phyloP scores from a whole-genome alignment of 2,888 invertebrate species.

The Idaea biselata region DNA sequence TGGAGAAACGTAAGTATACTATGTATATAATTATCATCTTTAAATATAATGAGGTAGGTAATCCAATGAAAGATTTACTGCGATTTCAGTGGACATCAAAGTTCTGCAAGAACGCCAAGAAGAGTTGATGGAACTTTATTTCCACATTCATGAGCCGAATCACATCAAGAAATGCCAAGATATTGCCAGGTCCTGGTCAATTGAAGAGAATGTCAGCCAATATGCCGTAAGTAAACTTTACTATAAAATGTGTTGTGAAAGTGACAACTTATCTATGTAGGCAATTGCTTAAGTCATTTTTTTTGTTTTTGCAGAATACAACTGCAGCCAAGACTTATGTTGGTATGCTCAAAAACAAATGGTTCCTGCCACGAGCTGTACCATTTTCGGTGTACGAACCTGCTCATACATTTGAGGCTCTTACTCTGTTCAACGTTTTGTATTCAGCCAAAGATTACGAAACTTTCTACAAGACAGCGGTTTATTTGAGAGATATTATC shows the following conservation, averaged over 20 bases:
- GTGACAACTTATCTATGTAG: not conserved
- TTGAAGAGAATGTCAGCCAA: constrained; percentile 72
- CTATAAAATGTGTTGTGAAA: not conserved
- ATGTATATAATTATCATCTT: not conserved
- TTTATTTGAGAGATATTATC: constrained; percentile 83
- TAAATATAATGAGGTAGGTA: not conserved
- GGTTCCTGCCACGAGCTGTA: constrained; percentile 79
- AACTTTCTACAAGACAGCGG: constrained; percentile 85
- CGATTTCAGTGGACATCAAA: constrained; percentile 73
- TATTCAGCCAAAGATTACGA: constrained; percentile 86
- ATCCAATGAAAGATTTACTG: constrained; percentile 2
- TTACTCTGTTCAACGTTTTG: constrained; percentile 84
- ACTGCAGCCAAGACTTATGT: constrained; percentile 79
- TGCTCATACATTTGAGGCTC: constrained; percentile 82
- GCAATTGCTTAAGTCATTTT: not conserved
- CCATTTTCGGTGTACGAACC: constrained; percentile 80
- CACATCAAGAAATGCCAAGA: constrained; percentile 71
- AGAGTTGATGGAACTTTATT: constrained; percentile 65
- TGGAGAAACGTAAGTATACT: constrained; percentile 55
- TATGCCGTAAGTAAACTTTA: constrained; percentile 59
- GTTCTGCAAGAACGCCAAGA: constrained; percentile 61
- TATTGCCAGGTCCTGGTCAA: constrained; percentile 72
- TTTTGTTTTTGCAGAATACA: constrained; percentile 63
- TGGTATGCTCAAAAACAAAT: constrained; percentile 72
- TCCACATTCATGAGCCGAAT: constrained; percentile 81